phyloP scores from a whole-genome alignment of 2,888 invertebrate genomes.

The Meiosimyza decipiens region DNA sequence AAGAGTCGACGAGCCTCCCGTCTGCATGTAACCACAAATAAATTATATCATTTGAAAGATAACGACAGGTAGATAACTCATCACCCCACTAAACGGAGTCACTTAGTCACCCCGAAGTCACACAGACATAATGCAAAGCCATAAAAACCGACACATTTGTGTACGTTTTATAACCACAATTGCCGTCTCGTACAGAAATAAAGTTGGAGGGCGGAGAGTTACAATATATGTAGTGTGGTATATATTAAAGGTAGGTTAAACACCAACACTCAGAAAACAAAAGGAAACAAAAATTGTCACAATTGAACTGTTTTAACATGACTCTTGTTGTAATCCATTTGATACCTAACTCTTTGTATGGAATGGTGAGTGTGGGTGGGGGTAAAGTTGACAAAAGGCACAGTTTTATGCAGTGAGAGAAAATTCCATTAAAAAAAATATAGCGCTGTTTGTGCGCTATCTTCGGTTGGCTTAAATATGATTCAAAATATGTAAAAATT shows the following conservation, averaged over 20 bases:
- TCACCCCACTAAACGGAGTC: constrained; percentile 9
- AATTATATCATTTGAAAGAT: constrained; percentile 1
- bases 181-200: neutral
- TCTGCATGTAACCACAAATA: constrained; percentile 18
- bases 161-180: constrained; percentile 38
- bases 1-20: neutral
- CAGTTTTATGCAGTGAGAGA: too few relatives aligned
- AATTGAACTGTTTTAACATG: constrained; percentile 38
- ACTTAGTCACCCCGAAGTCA: constrained; percentile 21
- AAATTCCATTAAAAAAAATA: too few relatives aligned
- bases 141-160: constrained; percentile 26
- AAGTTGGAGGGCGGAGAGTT: neutral
- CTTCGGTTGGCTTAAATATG: too few relatives aligned
- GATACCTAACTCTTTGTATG: neutral
- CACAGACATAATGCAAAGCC: neutral
- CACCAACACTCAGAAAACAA: neutral
- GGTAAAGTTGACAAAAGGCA: too few relatives aligned
- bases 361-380: too few relatives aligned
- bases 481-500: too few relatives aligned
- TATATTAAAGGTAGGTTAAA: neutral
- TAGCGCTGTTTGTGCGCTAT: too few relatives aligned
- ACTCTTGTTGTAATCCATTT: constrained; percentile 36
- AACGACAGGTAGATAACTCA: neutral
- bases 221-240: too few relatives aligned
- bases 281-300: constrained; percentile 24